A percentile compares a stretch with the other conserved stretches of the same genome.
Evolutionary conservation across 2,797 vertebrate genomes (phyloP).

Genomic region (Aldrovandia affinis): DNA sequence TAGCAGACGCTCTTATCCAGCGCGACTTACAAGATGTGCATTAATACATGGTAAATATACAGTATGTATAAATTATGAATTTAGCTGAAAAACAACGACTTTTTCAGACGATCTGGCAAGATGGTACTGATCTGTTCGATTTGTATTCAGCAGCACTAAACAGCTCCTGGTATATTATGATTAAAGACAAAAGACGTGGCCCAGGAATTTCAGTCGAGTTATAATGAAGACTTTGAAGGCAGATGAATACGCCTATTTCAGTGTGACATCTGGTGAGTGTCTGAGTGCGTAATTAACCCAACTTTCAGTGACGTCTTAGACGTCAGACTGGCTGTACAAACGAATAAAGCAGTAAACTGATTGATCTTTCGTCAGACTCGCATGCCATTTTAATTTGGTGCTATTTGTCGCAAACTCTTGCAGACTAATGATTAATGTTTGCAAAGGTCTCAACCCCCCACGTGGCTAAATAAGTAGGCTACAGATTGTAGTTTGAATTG

Average conservation of each 20-base stretch:
- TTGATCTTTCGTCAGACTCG: constrained; percentile 10
- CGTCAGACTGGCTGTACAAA: neutral
- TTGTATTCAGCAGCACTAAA: neutral
- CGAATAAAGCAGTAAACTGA: constrained; percentile 9
- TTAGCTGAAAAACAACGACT: neutral
- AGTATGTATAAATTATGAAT: too few species aligned
- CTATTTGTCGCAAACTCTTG: constrained; percentile 3
- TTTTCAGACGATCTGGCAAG: neutral
- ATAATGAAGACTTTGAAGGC: neutral
- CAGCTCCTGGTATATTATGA: neutral
- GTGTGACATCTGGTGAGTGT: neutral
- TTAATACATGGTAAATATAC: too few species aligned
- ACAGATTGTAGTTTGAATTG: neutral
- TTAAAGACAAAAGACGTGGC: neutral
- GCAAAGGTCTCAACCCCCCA: neutral
- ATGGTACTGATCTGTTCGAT: neutral
- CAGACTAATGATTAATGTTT: neutral
- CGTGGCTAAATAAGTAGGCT: neutral
- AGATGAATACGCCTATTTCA: neutral
- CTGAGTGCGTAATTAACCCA: constrained; percentile 2
- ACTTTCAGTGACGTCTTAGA: neutral
- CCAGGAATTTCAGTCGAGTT: neutral
- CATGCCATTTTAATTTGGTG: neutral
- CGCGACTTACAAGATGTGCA: too few species aligned
- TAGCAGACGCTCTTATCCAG: too few species aligned